phyloP scores from a whole-genome alignment of 2,113 vertebrate species.

The Crypturellus undulatus region DNA sequence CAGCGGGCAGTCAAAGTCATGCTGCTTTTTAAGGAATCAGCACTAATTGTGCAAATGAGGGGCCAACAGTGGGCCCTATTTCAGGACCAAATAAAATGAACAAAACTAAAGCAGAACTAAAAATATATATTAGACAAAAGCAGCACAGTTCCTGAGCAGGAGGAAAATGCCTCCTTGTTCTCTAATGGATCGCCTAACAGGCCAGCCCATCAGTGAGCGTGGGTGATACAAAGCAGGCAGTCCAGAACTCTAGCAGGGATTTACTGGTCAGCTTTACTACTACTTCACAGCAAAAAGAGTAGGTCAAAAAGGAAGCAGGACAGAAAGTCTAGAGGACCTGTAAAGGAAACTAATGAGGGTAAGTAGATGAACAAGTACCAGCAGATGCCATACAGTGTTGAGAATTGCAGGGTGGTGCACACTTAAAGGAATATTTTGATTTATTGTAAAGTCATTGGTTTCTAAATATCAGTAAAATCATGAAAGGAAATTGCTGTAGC shows the following conservation, averaged over 20 bases:
- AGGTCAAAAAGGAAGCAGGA: background rate
- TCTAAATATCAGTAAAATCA: background rate
- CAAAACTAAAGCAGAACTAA: background rate
- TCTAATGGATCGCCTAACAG: background rate
- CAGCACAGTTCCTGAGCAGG: background rate
- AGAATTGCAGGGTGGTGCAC: background rate
- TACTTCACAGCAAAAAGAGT: background rate
- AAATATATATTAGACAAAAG: background rate
- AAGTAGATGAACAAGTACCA: background rate
- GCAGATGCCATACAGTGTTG: background rate
- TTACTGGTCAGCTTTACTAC: background rate
- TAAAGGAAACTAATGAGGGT: background rate
- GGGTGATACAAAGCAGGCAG: fast-evolving
- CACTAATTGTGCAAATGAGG: background rate
- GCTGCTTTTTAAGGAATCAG: background rate
- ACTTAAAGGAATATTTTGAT: background rate
- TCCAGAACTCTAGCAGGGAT: background rate
- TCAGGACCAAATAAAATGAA: background rate
- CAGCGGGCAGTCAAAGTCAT: background rate
- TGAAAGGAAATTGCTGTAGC: background rate
- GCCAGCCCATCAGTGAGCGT: background rate
- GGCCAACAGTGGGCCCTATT: background rate
- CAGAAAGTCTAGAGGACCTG: background rate
- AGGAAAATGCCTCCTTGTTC: background rate
- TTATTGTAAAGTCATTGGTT: background rate